Evolutionary conservation across 2,888 invertebrate genomes (phyloP).

Genomic region (Eulithis testata): DNA sequence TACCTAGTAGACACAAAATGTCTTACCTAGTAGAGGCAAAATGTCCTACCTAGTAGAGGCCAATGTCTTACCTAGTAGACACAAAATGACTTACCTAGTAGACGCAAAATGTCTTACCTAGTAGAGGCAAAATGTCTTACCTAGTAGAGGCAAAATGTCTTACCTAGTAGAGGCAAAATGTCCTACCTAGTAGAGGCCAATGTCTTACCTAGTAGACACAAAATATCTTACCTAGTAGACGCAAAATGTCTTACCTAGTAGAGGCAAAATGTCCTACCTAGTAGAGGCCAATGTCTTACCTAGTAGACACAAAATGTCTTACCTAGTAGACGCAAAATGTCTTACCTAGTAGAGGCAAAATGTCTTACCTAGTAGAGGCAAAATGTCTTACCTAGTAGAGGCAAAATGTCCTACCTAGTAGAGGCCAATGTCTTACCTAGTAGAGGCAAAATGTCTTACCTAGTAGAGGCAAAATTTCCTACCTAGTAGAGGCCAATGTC

Average conservation of each 20-base stretch:
- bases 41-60: constrained; percentile 62
- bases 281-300: constrained; percentile 58
- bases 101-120: constrained; percentile 57
- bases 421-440: constrained; percentile 58
- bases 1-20: no score
- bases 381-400: constrained; percentile 58
- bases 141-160: constrained; percentile 56
- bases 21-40: constrained; percentile 63
- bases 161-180: constrained; percentile 63
- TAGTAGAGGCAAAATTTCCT: constrained; percentile 52
- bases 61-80: constrained; percentile 56
- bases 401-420: constrained; percentile 60
- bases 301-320: no score
- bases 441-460: constrained; percentile 59
- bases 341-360: constrained; percentile 63
- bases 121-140: constrained; percentile 55
- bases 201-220: constrained; percentile 59
- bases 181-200: constrained; percentile 61
- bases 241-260: constrained; percentile 58
- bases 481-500: constrained; percentile 62
- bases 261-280: constrained; percentile 59
- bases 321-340: no score
- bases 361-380: constrained; percentile 63
- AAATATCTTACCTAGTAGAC: no score
- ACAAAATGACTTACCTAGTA: no score